phyloP scores from a whole-genome alignment of 2,888 invertebrate genomes.

The Stramonita haemastoma region DNA sequence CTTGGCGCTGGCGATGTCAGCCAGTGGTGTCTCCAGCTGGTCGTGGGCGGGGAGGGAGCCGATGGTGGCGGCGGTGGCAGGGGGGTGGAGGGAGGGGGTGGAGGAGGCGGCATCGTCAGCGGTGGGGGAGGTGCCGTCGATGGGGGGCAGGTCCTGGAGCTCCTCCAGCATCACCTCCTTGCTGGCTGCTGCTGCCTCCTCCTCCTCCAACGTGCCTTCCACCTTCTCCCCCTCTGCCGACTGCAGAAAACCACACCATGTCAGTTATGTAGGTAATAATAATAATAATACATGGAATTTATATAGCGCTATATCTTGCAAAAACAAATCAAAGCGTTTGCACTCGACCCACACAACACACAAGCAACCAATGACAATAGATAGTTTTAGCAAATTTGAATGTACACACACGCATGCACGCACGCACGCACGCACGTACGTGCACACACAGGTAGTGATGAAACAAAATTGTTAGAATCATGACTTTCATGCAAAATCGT shows the following conservation, averaged over 20 bases:
- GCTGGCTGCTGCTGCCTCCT: constrained; percentile 2
- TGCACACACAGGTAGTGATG: background rate
- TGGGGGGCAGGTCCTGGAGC: constrained; percentile 41
- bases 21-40: constrained; percentile 37
- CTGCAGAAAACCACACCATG: background rate
- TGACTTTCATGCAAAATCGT: background rate
- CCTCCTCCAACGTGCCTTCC: background rate
- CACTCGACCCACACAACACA: too few species aligned
- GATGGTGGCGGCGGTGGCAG: constrained; percentile 40
- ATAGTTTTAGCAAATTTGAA: too few species aligned
- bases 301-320: too few species aligned
- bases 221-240: background rate
- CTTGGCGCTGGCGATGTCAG: constrained; percentile 19
- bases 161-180: constrained; percentile 5
- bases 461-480: too few species aligned
- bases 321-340: too few species aligned
- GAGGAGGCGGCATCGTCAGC: background rate
- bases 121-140: constrained; percentile 11
- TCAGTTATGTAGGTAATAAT: too few species aligned
- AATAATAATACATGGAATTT: too few species aligned
- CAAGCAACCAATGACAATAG: too few species aligned
- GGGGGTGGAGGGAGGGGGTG: constrained; percentile 29
- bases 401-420: too few species aligned
- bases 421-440: too few species aligned
- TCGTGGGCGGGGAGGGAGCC: constrained; percentile 37